Percentiles rank a stretch among this genome's conserved stretches.
These are phyloP conservation scores for Microctenopoma lineatum DNA, from an alignment of 2,797 vertebrate species.

Conservation along the genomic window DNA sequence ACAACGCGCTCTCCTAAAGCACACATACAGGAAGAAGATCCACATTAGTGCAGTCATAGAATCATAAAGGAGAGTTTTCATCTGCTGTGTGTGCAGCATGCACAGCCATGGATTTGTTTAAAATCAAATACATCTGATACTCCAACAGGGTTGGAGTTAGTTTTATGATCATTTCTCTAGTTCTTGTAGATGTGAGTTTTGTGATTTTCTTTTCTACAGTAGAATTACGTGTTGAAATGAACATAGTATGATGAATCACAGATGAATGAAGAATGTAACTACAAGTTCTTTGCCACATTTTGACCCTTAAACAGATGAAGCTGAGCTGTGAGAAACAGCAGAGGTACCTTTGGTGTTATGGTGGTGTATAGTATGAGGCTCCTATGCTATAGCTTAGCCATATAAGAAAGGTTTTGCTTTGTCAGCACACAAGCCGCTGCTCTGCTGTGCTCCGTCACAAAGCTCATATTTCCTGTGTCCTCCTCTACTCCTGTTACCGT, in stretches of 20 bases:
- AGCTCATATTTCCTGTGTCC: slow-evolving; percentile 77
- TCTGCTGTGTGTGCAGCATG: slow-evolving; percentile 73
- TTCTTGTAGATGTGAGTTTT: not conserved
- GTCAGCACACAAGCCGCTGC: slow-evolving; percentile 55
- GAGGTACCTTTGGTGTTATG: not conserved
- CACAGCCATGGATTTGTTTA: slow-evolving; percentile 76
- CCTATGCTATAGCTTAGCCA: slow-evolving; percentile 45
- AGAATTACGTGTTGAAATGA: not conserved
- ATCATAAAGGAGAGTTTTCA: slow-evolving; percentile 33
- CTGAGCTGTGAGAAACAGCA: not conserved
- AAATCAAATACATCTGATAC: slow-evolving; percentile 55
- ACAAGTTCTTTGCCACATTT: not conserved
- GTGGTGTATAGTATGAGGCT: not conserved
- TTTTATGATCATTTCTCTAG: slow-evolving; percentile 19
- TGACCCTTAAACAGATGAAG: not conserved
- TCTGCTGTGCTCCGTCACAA: slow-evolving; percentile 46
- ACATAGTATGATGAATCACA: not conserved
- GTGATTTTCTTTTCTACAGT: slow-evolving; percentile 2
- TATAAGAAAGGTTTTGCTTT: slow-evolving; percentile 72
- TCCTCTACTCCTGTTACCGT: slow-evolving; percentile 71
- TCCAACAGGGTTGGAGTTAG: slow-evolving; percentile 55
- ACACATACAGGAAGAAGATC: slow-evolving; percentile 23
- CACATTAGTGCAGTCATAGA: slow-evolving; percentile 38
- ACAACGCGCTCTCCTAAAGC: slow-evolving; percentile 5
- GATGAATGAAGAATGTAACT: not conserved